Conservation (phyloP, 2,113 vertebrate species). For the Coreoperca whiteheadi region DNA sequence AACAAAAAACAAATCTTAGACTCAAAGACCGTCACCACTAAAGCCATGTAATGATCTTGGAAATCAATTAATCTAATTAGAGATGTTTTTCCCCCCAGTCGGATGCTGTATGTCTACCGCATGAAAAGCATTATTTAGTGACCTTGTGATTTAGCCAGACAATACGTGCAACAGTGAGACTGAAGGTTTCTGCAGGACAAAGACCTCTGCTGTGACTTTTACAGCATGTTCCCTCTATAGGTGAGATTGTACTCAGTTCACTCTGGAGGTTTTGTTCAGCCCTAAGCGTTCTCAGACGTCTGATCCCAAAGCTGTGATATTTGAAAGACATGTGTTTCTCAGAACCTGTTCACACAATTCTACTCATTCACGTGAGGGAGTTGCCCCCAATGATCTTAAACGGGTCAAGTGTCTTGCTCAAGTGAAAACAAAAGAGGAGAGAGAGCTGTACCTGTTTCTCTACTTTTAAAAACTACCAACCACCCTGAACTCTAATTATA, state of each 20-base stretch:
- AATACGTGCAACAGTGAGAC: not conserved
- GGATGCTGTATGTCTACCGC: not conserved
- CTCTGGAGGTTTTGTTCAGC: constrained; percentile 15
- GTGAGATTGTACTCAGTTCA: not conserved
- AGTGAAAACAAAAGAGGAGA: constrained; percentile 7
- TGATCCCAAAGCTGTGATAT: constrained; percentile 16
- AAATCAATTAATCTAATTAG: constrained; percentile 24
- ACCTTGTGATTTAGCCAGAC: constrained; percentile 35
- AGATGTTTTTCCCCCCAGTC: constrained; percentile 4
- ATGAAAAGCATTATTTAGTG: constrained; percentile 9
- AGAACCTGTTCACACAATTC: constrained; percentile 23
- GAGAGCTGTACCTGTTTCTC: not conserved
- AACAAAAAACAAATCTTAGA: not conserved
- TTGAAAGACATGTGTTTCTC: constrained; percentile 27
- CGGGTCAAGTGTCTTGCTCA: constrained; percentile 40
- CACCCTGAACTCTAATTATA: constrained; percentile 23
- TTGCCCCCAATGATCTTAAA: constrained; percentile 29
- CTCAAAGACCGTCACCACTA: not conserved
- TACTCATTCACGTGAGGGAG: constrained; percentile 32
- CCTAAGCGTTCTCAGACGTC: constrained; percentile 33
- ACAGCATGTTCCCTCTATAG: constrained; percentile 2
- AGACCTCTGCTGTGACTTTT: constrained; percentile 20
- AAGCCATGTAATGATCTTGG: not conserved
- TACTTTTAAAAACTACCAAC: not conserved
- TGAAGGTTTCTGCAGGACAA: not conserved